These are phyloP conservation scores for Macropodus opercularis DNA, from an alignment of 2,797 vertebrate species.

Conservation along the genomic window DNA sequence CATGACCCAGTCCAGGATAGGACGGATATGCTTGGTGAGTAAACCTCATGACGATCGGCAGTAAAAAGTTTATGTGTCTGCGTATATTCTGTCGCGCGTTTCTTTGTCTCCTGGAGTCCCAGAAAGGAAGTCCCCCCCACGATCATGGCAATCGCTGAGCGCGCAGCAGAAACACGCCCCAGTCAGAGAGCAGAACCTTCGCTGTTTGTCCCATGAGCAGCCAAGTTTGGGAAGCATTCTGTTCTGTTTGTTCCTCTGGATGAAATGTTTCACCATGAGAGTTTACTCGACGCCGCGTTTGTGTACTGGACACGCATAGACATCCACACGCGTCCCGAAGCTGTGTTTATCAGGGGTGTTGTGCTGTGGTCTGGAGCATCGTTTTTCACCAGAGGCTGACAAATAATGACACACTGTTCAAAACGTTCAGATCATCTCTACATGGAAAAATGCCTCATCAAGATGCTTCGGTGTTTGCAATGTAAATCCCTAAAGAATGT, in stretches of 20 bases:
- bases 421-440: conserved; percentile 27
- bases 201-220: conserved; percentile 39
- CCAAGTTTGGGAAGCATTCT: conserved; percentile 38
- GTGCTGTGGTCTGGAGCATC: conserved; percentile 17
- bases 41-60: conserved; percentile 41
- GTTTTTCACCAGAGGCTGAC: conserved; percentile 24
- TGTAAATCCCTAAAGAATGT: conserved; percentile 21
- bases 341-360: conserved; percentile 36
- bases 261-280: conserved; percentile 43
- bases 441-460: conserved; percentile 15
- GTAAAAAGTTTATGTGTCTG: conserved; percentile 44
- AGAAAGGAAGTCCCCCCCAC: conserved; percentile 36
- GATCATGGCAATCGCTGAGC: conserved; percentile 45
- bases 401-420: conserved; percentile 24
- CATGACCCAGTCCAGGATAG: conserved; percentile 93
- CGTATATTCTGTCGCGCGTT: conserved; percentile 23
- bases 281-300: conserved; percentile 45
- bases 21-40: conserved; percentile 95
- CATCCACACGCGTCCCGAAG: conserved; percentile 19
- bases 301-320: conserved; percentile 32
- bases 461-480: not conserved
- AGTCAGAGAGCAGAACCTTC: conserved; percentile 26
- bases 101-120: conserved; percentile 23
- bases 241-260: conserved; percentile 50
- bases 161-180: conserved; percentile 4